Evolutionary conservation across 2,113 vertebrate species (phyloP), one percentile per base, ranked within the genome.

Genomic region (Phrynosoma blainvillii): DNA sequence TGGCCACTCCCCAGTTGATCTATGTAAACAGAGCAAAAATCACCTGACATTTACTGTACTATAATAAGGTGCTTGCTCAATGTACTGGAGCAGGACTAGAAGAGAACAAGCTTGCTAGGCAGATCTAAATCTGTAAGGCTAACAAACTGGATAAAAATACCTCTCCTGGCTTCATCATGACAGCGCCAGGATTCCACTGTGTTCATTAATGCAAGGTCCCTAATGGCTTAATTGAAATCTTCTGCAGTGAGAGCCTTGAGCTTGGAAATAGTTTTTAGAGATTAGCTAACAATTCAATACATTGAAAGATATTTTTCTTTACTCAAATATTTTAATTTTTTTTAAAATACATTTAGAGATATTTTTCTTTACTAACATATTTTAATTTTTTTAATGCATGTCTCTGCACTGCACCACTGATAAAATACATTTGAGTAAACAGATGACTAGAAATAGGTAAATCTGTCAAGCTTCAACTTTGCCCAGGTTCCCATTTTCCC

Each of bases 11-110:
- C 78, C 54, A 14, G 27, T 59, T 59, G 78, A 79, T 79, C 78
- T 79, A 27, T 56, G 78, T 79, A 79, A 79, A 56, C 78, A 79
- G 78, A 79, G 54, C 52, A n/a, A 79, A 59, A 79, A 79, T 59
- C 27, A 79, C 78, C 78, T 79, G 78, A 30, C 78, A 59, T 56
- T 79, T 79, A 79, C 52, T 59, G 78, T 59, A 32, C 9, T 68
- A 68, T 68, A 68, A 68, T 68, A 27, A 56, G 78, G 10, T 59
- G 78, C 30, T 79, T 32, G 30, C 30, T 79, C 78, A n/a, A 6
- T 32, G 78, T 47, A 59, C 78, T 56, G 54, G 18, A 32, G 30
- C 6, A 79, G 78, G 78, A 6, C 32, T 30, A 32, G 52, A 13
- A 32, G 52, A 56, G 52, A 32, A 74, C n/a, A 40, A 18, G 30